Evolutionary conservation across 2,797 vertebrate genomes (phyloP).

Genomic region (Leuciscus waleckii): DNA sequence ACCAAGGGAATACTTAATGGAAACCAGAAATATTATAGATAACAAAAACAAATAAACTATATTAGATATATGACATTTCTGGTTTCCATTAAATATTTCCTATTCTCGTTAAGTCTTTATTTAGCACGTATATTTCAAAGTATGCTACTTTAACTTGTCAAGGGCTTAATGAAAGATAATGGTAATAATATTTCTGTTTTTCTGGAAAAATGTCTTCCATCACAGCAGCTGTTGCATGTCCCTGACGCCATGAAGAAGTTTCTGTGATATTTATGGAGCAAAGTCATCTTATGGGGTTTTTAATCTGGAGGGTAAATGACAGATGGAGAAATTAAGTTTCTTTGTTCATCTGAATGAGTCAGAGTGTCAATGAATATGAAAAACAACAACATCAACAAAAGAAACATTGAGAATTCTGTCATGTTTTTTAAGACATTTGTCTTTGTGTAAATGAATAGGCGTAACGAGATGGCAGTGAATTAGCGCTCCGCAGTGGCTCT

Average conservation of each 20-base stretch:
- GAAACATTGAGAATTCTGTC: neutral
- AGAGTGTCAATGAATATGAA: neutral
- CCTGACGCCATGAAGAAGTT: neutral
- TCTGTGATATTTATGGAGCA: slow-evolving; percentile 24
- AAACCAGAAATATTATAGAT: neutral
- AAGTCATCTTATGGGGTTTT: neutral
- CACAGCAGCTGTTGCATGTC: neutral
- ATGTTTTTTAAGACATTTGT: slow-evolving; percentile 16
- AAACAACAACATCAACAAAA: neutral
- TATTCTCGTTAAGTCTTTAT: neutral
- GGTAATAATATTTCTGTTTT: neutral
- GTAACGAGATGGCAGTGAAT: slow-evolving; percentile 31
- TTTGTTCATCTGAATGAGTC: slow-evolving; percentile 16
- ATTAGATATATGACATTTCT: neutral
- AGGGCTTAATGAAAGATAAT: neutral
- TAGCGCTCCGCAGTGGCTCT: slow-evolving; percentile 23
- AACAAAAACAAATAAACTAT: neutral
- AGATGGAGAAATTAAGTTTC: slow-evolving; percentile 27
- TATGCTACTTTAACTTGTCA: neutral
- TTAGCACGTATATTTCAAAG: neutral
- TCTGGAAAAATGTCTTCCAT: neutral
- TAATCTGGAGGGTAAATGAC: slow-evolving; percentile 10
- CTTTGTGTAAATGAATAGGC: slow-evolving; percentile 17
- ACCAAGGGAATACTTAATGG: too few species aligned
- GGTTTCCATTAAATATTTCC: neutral